Base-by-base conservation (phyloP, 2,113 vertebrate species). In the Labrus mixtus region DNA sequence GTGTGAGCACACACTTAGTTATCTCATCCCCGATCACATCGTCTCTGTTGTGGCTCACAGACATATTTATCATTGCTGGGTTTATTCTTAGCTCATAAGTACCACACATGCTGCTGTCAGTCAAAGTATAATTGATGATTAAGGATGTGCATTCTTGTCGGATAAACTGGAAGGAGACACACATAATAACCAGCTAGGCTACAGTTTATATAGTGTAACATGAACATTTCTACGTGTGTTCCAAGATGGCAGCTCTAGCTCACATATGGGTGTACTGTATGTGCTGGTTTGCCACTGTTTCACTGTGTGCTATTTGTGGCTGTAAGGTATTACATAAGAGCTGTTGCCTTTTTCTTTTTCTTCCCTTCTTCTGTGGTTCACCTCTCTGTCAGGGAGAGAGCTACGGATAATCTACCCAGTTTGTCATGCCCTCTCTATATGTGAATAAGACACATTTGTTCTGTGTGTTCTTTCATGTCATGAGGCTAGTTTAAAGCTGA, bases 31-130 rank as follows among this genome's bases (percentile, higher is more conserved):
- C 53, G 68, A 72, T 83, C 75, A 63, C 50, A 80, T 80, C 57
- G 11, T 60, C 59, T 77, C 73, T 84, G 69, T 63, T 88, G 60
- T 55, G 16, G 33, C 61, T 79, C 56, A 20, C 58, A 69, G 60
- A 54, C 53, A 63, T 78, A 69, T 87, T 78, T 65, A 68, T 79
- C 79, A 63, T 60, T 13, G 46, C 78, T 50, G 39, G 39, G 78
- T 83, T 37, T 93, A 91, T 89, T 87, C 75, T 88, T 90, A 80
- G 88, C 87, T 85, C 77, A 63, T 51, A 78, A 60, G 43, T 76
- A 62, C 77, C 60, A 61, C 90, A 92, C 68, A 56, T 91, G 90
- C 60, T 82, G 58, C 90, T 20, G 77, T 90, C 87, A 83, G 73
- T 93, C 90, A 90, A 54, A 71, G 41, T 72, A 6, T 88, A 90